A percentile compares a stretch with the other conserved stretches of the same genome.
These are phyloP conservation scores for Ylistrum balloti DNA, from an alignment of 1,140 invertebrate species.

Conservation along the genomic window DNA sequence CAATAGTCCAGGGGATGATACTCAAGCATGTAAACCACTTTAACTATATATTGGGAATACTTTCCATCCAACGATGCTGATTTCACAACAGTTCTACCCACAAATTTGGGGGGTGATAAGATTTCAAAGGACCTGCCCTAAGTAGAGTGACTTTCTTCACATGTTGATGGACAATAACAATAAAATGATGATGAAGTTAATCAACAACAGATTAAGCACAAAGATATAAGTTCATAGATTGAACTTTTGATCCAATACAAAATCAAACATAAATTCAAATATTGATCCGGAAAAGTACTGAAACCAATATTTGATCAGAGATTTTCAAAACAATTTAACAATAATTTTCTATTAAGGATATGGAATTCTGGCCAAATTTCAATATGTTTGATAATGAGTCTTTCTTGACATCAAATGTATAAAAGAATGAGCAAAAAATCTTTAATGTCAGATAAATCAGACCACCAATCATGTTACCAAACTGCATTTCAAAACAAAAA, in stretches of 20 bases:
- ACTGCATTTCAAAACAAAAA: neutral
- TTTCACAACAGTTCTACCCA: neutral
- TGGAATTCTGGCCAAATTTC: too few species aligned
- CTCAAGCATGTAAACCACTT: neutral
- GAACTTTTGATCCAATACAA: too few species aligned
- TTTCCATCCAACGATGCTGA: neutral
- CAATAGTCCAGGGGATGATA: neutral
- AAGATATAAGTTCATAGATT: neutral
- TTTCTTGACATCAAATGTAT: too few species aligned
- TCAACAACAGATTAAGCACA: neutral
- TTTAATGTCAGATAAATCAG: neutral
- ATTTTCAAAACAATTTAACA: too few species aligned
- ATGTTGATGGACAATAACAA: neutral
- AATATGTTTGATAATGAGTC: too few species aligned
- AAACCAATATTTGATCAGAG: neutral
- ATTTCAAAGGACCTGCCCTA: neutral
- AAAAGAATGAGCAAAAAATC: neutral
- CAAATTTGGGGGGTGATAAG: neutral
- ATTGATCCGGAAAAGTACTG: neutral
- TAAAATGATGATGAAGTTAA: too few species aligned
- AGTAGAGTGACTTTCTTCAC: neutral
- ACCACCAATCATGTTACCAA: too few species aligned
- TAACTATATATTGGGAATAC: neutral
- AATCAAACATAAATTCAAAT: neutral
- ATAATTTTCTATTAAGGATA: too few species aligned